Evolutionary conservation across 2,113 vertebrate genomes (phyloP).

Genomic region (Larimichthys polyactis): DNA sequence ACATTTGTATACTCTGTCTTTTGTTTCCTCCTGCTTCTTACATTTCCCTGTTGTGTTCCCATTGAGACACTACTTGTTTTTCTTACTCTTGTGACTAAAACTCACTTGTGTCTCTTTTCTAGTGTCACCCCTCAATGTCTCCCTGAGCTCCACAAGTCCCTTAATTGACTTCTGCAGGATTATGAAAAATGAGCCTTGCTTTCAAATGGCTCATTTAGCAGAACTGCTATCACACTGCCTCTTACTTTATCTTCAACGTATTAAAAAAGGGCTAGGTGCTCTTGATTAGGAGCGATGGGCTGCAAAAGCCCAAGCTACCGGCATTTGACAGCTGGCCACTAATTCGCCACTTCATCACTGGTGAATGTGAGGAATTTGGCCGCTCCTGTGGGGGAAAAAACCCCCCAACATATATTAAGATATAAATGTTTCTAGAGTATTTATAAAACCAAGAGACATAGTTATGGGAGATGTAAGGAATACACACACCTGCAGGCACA

Average conservation of each 20-base stretch:
- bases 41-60: slow-evolving; percentile 35
- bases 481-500: not conserved
- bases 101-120: slow-evolving; percentile 32
- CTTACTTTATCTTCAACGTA: slow-evolving; percentile 72
- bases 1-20: slow-evolving; percentile 60
- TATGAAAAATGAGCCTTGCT: slow-evolving; percentile 76
- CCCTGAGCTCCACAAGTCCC: slow-evolving; percentile 48
- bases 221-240: slow-evolving; percentile 47
- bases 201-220: slow-evolving; percentile 77
- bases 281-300: slow-evolving; percentile 75
- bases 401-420: slow-evolving; percentile 47
- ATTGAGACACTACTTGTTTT: slow-evolving; percentile 31
- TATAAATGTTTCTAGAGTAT: slow-evolving; percentile 23
- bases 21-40: slow-evolving; percentile 46
- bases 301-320: slow-evolving; percentile 36
- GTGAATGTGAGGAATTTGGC: slow-evolving; percentile 55
- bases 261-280: slow-evolving; percentile 64
- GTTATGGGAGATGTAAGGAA: not conserved
- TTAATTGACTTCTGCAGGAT: slow-evolving; percentile 75
- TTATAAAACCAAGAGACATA: not conserved
- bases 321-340: slow-evolving; percentile 62
- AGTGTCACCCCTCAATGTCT: slow-evolving; percentile 50
- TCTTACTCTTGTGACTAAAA: slow-evolving; percentile 38
- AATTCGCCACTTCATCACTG: slow-evolving; percentile 71
- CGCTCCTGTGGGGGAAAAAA: slow-evolving; percentile 41